Percentiles rank a stretch among this genome's conserved stretches.
phyloP scores from a whole-genome alignment of 2,797 vertebrate species.

The Rhinoraja longicauda region DNA sequence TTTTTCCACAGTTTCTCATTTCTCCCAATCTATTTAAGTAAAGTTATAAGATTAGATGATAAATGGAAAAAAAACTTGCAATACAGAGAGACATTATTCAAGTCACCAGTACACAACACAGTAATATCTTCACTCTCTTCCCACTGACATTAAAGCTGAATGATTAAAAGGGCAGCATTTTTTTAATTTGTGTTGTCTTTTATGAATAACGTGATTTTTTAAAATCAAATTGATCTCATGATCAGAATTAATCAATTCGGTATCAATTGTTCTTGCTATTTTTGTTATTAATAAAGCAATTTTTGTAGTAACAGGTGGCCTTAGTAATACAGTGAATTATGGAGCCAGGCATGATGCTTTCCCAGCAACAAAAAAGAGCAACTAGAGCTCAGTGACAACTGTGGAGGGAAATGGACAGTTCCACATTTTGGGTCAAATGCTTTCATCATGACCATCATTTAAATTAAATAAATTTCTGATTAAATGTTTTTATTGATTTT shows the following conservation, averaged over 20 bases:
- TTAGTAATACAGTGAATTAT: background rate
- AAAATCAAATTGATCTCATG: background rate
- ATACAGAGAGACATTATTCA: background rate
- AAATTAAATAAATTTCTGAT: background rate
- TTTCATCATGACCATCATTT: too few relatives aligned
- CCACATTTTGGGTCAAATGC: too few relatives aligned
- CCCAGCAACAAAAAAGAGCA: background rate
- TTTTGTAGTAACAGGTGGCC: background rate
- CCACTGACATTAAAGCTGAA: background rate
- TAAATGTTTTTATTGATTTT: background rate
- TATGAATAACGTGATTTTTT: too few relatives aligned
- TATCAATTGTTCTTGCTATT: background rate
- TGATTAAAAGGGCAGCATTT: background rate
- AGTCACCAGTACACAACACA: background rate
- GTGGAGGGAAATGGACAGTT: too few relatives aligned
- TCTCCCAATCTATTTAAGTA: slow-evolving; percentile 65
- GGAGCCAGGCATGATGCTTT: background rate
- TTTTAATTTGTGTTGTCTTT: background rate
- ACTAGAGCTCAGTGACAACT: too few relatives aligned
- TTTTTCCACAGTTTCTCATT: slow-evolving; percentile 87
- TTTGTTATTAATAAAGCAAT: background rate
- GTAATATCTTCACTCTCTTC: background rate
- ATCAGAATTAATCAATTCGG: background rate
- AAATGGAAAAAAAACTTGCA: background rate
- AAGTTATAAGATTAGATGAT: background rate